Conservation (phyloP, 2,113 vertebrate species). For the Phalacrocorax pelagicus region DNA sequence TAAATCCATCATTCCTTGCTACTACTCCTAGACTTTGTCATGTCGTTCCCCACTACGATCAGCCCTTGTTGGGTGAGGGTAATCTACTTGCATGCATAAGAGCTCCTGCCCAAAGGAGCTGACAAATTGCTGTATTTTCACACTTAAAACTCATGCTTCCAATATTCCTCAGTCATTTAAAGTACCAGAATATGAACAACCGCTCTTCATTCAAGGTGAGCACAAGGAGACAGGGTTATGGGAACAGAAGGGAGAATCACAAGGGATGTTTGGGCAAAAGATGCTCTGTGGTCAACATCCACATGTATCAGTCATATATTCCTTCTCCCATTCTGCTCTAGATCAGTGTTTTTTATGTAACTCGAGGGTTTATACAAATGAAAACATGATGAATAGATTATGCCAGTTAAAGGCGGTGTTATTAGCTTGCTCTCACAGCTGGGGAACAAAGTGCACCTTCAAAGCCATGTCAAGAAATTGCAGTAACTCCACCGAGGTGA, state of each 20-base stretch:
- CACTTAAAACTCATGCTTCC: neutral
- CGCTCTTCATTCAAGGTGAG: fast-evolving
- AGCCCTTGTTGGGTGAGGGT: neutral
- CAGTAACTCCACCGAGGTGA: neutral
- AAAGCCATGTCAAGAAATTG: neutral
- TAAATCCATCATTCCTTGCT: slow-evolving; percentile 33
- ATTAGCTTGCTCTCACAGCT: neutral
- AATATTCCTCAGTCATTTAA: neutral
- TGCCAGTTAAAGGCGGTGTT: neutral
- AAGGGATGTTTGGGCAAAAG: neutral
- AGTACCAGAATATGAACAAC: neutral
- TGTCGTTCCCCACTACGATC: fast-evolving
- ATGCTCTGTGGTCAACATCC: neutral
- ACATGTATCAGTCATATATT: neutral
- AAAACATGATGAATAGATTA: neutral
- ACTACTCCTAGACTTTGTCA: neutral
- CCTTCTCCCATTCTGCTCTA: neutral
- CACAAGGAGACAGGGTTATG: neutral
- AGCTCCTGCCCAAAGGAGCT: neutral
- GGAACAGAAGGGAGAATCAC: neutral
- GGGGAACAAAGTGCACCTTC: neutral
- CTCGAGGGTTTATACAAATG: neutral
- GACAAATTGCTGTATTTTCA: neutral
- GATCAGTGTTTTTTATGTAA: neutral
- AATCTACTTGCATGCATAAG: neutral